Conservation (phyloP, 2,888 invertebrate genomes). For the Ommatoiulus sabulosus region DNA sequence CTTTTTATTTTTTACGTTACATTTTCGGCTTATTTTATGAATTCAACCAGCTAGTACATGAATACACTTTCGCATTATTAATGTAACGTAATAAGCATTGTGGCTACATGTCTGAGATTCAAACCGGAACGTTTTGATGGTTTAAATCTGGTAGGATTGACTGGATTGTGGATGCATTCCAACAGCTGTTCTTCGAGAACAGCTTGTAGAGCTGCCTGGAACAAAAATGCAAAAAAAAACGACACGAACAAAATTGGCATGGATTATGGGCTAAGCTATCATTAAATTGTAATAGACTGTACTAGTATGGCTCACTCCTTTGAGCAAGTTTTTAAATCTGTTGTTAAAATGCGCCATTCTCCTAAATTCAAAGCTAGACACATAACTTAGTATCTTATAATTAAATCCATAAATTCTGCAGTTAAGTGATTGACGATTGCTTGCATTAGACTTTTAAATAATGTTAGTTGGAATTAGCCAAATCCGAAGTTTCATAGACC, state of each 20-base stretch:
- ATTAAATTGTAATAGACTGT: not conserved
- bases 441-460: not conserved
- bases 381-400: not conserved
- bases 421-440: too few relatives aligned
- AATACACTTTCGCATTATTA: slow-evolving; percentile 12
- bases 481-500: not conserved
- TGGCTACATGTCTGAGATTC: slow-evolving; percentile 5
- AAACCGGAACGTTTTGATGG: not conserved
- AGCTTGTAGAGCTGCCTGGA: not conserved
- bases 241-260: not conserved
- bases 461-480: not conserved
- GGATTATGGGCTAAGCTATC: not conserved
- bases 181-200: not conserved
- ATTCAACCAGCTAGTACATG: not conserved
- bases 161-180: not conserved
- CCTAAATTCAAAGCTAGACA: too few relatives aligned
- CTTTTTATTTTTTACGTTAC: not conserved
- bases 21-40: not conserved
- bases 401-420: too few relatives aligned
- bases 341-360: not conserved
- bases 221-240: not conserved
- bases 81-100: not conserved
- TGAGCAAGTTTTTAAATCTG: not conserved
- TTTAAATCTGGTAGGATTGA: not conserved
- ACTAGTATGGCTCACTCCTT: not conserved